Percentiles rank a stretch among this genome's conserved stretches.
phyloP scores from a whole-genome alignment of 2,888 invertebrate species.

The Papilio elwesi region DNA sequence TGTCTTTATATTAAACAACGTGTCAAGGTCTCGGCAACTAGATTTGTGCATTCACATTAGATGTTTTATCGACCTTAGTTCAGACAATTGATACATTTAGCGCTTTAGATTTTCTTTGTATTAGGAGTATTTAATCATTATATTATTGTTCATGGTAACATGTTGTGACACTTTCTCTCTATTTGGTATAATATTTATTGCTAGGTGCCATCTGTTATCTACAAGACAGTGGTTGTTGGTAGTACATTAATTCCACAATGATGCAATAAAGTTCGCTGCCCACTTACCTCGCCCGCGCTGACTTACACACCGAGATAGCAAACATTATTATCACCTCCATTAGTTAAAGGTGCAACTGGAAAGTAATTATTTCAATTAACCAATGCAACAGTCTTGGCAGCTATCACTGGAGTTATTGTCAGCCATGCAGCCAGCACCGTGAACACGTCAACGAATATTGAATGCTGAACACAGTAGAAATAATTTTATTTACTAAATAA shows the following conservation, averaged over 20 bases:
- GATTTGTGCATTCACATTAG: no score
- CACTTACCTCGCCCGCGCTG: conserved; percentile 30
- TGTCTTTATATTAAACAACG: no score
- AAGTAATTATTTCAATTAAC: conserved; percentile 29
- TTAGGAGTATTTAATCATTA: no score
- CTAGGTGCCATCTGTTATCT: conserved; percentile 27
- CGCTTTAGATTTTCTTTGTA: no score
- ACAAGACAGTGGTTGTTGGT: conserved; percentile 18
- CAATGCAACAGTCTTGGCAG: conserved; percentile 21
- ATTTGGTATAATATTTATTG: conserved; percentile 28
- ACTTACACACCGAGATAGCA: conserved; percentile 29
- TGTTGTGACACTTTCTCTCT: neutral
- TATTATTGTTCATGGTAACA: neutral
- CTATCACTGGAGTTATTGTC: conserved; percentile 8
- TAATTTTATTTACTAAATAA: neutral
- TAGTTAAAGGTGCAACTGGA: conserved; percentile 20
- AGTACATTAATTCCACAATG: conserved; percentile 38
- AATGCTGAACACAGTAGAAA: neutral
- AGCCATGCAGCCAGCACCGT: neutral
- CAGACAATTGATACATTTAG: no score
- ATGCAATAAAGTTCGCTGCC: conserved; percentile 34
- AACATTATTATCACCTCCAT: conserved; percentile 18
- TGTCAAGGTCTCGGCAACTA: no score
- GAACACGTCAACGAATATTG: neutral
- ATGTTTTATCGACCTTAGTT: no score